These are phyloP conservation scores for Tethya wilhelma DNA, from an alignment of 37 sponge, comb jelly and placozoan genomes.

Conservation along the genomic window DNA sequence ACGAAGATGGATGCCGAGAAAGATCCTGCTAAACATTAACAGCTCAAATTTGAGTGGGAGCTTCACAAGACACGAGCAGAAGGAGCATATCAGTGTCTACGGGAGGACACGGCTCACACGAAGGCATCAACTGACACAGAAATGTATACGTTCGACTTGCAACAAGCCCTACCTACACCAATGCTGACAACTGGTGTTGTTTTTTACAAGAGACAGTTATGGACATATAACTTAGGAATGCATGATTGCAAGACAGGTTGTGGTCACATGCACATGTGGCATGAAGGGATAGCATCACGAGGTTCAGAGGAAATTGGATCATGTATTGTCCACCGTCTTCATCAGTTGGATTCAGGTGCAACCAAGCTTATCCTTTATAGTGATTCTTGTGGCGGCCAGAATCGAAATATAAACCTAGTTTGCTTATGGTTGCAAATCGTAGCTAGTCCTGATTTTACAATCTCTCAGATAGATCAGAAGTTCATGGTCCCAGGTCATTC, in stretches of 20 bases:
- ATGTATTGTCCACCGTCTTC: not conserved
- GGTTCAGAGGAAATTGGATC: slow-evolving; percentile 35
- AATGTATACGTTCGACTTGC: slow-evolving; percentile 21
- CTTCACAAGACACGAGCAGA: slow-evolving; percentile 15
- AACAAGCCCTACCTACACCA: slow-evolving; percentile 38
- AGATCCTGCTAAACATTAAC: not conserved
- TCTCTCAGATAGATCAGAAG: slow-evolving; percentile 37
- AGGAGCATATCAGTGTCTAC: not conserved
- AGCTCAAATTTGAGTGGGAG: slow-evolving; percentile 15
- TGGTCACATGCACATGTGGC: slow-evolving; percentile 27
- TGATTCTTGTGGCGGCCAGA: slow-evolving; percentile 47
- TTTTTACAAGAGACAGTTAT: no score
- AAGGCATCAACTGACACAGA: slow-evolving; percentile 10
- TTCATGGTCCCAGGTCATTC: slow-evolving; percentile 47
- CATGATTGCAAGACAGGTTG: slow-evolving; percentile 15
- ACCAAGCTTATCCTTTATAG: slow-evolving; percentile 21
- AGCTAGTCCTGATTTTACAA: slow-evolving; percentile 9
- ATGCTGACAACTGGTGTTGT: slow-evolving; percentile 17
- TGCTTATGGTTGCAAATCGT: slow-evolving; percentile 33
- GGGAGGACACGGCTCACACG: slow-evolving; percentile 19
- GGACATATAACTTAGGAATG: slow-evolving; percentile 45
- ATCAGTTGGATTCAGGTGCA: not conserved
- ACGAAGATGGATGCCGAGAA: slow-evolving; percentile 10
- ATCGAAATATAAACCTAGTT: slow-evolving; percentile 29
- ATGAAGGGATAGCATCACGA: slow-evolving; percentile 30